A percentile compares a stretch with the other conserved stretches of the same genome.
These are phyloP conservation scores for Nothocercus nigrocapillus DNA, from an alignment of 2,113 vertebrate species.

Conservation along the genomic window DNA sequence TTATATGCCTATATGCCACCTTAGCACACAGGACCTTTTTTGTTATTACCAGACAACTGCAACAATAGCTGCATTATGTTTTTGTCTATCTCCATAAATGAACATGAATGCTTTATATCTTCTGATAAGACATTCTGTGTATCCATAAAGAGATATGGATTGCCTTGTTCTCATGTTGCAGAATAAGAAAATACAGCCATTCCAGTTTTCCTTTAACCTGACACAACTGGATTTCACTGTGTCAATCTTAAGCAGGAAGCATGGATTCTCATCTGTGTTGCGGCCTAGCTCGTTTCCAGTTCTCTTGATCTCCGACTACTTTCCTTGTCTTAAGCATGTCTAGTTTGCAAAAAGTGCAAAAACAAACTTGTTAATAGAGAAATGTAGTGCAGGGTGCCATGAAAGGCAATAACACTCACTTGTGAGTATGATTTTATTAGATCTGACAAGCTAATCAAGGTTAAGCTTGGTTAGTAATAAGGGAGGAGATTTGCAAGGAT, in stretches of 20 bases:
- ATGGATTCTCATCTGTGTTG: not conserved
- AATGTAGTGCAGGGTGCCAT: not conserved
- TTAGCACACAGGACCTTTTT: not conserved
- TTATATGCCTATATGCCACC: not conserved
- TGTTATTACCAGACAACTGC: not conserved
- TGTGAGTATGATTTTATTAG: not conserved
- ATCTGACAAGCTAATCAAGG: not conserved
- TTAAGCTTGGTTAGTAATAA: not conserved
- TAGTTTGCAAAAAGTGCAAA: not conserved
- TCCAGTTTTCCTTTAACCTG: not conserved
- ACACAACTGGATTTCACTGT: not conserved
- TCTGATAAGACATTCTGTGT: not conserved
- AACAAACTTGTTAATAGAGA: not conserved
- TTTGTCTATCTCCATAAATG: not conserved
- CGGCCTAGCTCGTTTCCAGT: not conserved
- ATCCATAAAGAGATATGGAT: not conserved
- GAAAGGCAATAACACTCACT: not conserved
- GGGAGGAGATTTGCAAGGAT: not conserved
- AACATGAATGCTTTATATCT: not conserved
- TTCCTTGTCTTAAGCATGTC: not conserved
- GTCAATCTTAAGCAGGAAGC: not conserved
- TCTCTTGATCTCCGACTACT: not conserved
- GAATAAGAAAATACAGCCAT: not conserved
- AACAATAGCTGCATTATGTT: not conserved
- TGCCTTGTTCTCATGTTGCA: not conserved